These are phyloP conservation scores for Lynx canadensis DNA, from an alignment of 2,113 vertebrate genomes.

Conservation along the genomic window DNA sequence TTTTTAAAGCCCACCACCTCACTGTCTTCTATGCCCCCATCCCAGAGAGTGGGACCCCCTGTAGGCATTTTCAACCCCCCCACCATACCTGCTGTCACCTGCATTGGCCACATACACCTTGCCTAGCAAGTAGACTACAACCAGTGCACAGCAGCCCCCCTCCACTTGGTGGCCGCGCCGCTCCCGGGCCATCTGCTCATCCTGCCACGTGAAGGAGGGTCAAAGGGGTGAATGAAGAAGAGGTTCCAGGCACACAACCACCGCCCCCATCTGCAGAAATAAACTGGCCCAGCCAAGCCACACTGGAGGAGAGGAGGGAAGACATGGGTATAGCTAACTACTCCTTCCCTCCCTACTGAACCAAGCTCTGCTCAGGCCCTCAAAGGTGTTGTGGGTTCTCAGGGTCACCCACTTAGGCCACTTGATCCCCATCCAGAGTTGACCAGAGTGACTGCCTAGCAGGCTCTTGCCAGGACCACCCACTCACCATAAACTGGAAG, in stretches of 20 bases:
- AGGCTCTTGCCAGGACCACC: background rate
- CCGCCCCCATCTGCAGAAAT: background rate
- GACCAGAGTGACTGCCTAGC: background rate
- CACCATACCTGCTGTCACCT: slow-evolving; percentile 95
- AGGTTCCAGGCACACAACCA: background rate
- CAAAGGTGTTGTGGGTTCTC: background rate
- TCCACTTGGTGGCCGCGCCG: slow-evolving; percentile 88
- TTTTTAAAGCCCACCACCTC: background rate
- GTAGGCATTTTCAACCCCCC: background rate
- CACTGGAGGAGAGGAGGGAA: background rate
- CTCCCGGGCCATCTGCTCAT: slow-evolving; percentile 94
- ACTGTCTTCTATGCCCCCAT: background rate
- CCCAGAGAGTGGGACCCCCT: background rate
- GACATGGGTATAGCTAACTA: background rate
- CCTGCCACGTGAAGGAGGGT: slow-evolving; percentile 84
- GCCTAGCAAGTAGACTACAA: slow-evolving; percentile 93
- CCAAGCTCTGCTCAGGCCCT: background rate
- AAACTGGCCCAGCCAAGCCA: background rate
- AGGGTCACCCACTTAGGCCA: background rate
- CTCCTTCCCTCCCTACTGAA: background rate
- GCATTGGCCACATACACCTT: slow-evolving; percentile 98
- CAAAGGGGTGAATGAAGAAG: slow-evolving; percentile 8
- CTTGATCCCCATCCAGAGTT: background rate
- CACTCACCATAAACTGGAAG: slow-evolving; percentile 94
- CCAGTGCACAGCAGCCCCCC: slow-evolving; percentile 96